A percentile compares a stretch with the other conserved stretches of the same genome.
Evolutionary conservation across 2,113 vertebrate species (phyloP).

Genomic region (Psittacula cyanocephala): DNA sequence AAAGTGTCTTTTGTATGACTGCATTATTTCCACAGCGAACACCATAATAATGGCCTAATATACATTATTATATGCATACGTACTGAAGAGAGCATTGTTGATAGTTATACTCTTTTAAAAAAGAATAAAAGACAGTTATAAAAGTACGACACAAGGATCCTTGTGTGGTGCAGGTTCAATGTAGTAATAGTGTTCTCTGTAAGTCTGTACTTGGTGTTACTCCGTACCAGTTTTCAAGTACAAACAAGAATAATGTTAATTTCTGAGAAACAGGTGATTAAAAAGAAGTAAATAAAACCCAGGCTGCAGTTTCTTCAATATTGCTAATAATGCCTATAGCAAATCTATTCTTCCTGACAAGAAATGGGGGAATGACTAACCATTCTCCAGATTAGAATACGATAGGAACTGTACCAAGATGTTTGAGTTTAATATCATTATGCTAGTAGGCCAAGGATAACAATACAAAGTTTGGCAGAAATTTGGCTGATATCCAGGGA

Average conservation of each 20-base stretch:
- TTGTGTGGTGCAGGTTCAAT: neutral
- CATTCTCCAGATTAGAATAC: neutral
- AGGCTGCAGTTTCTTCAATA: neutral
- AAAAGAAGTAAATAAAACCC: neutral
- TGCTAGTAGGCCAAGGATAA: neutral
- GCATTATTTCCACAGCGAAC: constrained; percentile 31
- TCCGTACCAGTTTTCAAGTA: neutral
- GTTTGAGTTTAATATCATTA: neutral
- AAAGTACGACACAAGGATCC: neutral
- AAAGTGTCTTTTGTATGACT: constrained; percentile 44
- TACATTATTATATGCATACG: neutral
- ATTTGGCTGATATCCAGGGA: neutral
- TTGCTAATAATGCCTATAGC: neutral
- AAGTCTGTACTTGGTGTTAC: neutral
- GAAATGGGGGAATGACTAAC: neutral
- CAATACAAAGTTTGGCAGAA: neutral
- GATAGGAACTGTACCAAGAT: neutral
- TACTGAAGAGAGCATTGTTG: neutral
- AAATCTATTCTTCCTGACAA: neutral
- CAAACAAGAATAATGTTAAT: neutral
- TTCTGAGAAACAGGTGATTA: neutral
- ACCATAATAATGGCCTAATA: neutral
- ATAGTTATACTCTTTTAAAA: neutral
- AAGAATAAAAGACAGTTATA: neutral
- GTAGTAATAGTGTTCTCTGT: neutral